phyloP scores from a whole-genome alignment of 2,888 invertebrate species.

The Ormyrus pomaceus region DNA sequence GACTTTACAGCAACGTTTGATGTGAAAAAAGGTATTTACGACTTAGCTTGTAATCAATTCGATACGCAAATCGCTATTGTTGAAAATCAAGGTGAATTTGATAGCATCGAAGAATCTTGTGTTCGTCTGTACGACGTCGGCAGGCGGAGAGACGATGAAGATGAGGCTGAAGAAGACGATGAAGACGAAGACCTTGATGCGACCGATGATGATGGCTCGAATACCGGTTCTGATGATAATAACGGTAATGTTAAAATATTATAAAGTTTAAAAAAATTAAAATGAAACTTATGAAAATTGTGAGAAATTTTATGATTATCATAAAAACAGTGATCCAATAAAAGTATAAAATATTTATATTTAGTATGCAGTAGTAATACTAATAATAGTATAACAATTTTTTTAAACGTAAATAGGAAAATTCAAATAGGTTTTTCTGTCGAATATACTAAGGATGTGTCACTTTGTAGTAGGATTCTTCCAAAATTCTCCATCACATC shows the following conservation, averaged over 20 bases:
- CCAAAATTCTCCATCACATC: no score
- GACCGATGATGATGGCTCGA: conserved; percentile 79
- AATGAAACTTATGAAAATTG: no score
- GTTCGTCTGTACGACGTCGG: conserved; percentile 96
- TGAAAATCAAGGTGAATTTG: conserved; percentile 91
- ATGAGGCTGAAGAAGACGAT: conserved; percentile 87
- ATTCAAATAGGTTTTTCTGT: no score
- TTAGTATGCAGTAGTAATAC: no score
- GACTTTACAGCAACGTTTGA: conserved; percentile 88
- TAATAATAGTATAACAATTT: no score
- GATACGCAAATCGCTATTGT: conserved; percentile 94
- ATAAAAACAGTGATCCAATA: no score
- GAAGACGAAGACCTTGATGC: conserved; percentile 80
- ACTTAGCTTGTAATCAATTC: conserved; percentile 87
- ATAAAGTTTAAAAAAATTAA: neutral
- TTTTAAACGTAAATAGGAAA: no score
- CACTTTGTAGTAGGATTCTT: no score
- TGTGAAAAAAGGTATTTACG: conserved; percentile 92
- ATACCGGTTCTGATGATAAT: conserved; percentile 75
- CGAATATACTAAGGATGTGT: no score
- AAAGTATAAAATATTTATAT: no score
- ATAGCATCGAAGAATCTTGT: conserved; percentile 91
- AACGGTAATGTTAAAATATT: conserved; percentile 70
- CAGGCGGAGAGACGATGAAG: conserved; percentile 89
- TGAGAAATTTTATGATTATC: no score